A percentile compares a stretch with the other conserved stretches of the same genome.
These are phyloP conservation scores for Nudaria mundana DNA, from an alignment of 2,888 invertebrate genomes.

Conservation along the genomic window DNA sequence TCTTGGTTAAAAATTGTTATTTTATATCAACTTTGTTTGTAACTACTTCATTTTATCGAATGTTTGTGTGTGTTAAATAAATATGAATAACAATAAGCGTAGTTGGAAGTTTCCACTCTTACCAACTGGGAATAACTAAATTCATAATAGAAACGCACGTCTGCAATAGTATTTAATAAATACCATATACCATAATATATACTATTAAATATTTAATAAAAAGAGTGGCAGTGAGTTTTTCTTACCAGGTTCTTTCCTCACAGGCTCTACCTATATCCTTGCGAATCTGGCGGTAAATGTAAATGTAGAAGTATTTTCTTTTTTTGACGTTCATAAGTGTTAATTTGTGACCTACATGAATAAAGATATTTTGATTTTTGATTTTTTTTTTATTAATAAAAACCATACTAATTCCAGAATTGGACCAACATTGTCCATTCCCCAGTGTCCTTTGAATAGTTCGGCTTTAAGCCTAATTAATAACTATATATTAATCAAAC, in stretches of 20 bases:
- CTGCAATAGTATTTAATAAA: constrained; percentile 59
- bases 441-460: constrained; percentile 64
- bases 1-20: neutral
- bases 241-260: too few relatives aligned
- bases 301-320: too few relatives aligned
- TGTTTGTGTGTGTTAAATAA: neutral
- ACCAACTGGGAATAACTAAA: constrained; percentile 30
- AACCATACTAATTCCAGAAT: constrained; percentile 62
- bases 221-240: too few relatives aligned
- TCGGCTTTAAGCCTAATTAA: constrained; percentile 64
- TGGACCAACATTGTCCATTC: constrained; percentile 60
- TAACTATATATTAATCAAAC: constrained; percentile 66
- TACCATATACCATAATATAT: too few relatives aligned
- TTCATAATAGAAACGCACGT: constrained; percentile 43
- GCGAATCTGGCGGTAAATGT: too few relatives aligned
- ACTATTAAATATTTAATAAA: too few relatives aligned
- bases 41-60: neutral
- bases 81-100: constrained; percentile 18
- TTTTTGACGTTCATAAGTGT: too few relatives aligned
- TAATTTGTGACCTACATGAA: too few relatives aligned
- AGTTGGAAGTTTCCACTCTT: constrained; percentile 19
- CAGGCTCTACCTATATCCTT: too few relatives aligned
- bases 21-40: neutral
- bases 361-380: too few relatives aligned
- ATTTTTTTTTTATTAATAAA: too few relatives aligned